phyloP scores from a whole-genome alignment of 30 jellyfish, hydroid and myxozoan genomes.

The Mastigias papua region DNA sequence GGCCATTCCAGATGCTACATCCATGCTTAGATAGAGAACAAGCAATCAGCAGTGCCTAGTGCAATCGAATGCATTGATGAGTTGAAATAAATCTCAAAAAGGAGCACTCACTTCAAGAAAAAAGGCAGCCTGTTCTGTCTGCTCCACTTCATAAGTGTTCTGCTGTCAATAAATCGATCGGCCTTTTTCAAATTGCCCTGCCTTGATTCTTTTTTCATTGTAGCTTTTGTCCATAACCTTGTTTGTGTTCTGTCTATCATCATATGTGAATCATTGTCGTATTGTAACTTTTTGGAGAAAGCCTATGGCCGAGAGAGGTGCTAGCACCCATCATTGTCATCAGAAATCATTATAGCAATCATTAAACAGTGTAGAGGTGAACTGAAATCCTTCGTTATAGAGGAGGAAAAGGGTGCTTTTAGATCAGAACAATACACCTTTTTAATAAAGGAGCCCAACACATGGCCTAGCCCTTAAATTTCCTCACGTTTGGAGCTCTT shows the following conservation, averaged over 20 bases:
- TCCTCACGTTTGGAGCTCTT: neutral
- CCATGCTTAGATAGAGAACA: no score
- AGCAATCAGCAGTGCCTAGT: no score
- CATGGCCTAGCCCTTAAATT: neutral
- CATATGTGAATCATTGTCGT: conserved; percentile 54
- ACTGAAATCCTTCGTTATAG: neutral
- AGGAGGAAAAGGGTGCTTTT: neutral
- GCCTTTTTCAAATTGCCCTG: conserved; percentile 23
- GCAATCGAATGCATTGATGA: no score
- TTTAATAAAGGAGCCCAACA: neutral
- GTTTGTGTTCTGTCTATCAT: conserved; percentile 38
- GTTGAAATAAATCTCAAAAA: neutral
- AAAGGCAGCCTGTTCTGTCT: conserved; percentile 58
- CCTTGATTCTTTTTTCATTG: neutral
- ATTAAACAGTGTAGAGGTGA: neutral
- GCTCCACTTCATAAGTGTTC: conserved; percentile 54
- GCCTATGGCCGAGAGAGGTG: conserved; percentile 19
- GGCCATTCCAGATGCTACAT: no score
- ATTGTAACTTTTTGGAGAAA: conserved; percentile 44
- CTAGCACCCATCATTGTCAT: neutral
- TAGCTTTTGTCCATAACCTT: neutral
- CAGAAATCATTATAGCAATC: neutral
- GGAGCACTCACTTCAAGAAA: conserved; percentile 50
- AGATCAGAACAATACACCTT: neutral
- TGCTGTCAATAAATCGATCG: conserved; percentile 41